These are phyloP conservation scores for Seriola dumerili DNA, from an alignment of 2,113 vertebrate species.

Conservation along the genomic window DNA sequence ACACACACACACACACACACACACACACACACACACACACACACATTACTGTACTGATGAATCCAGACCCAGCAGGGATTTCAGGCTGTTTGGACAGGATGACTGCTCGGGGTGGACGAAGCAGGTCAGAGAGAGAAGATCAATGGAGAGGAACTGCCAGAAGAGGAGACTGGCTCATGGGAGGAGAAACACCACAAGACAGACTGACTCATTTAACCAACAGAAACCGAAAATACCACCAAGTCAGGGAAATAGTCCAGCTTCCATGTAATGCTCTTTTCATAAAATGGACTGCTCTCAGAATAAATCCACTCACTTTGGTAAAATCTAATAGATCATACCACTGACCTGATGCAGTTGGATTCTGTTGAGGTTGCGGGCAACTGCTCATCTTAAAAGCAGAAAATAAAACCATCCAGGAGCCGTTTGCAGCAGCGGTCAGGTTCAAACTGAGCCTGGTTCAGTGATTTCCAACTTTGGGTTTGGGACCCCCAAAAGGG, in stretches of 20 bases:
- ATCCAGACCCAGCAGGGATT: slow-evolving; percentile 56
- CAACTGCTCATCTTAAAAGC: neutral
- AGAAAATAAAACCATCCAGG: neutral
- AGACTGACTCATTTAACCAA: slow-evolving; percentile 47
- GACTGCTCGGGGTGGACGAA: slow-evolving; percentile 17
- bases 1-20: slow-evolving; percentile 3
- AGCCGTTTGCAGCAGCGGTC: neutral
- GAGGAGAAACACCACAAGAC: slow-evolving; percentile 36
- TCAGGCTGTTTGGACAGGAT: slow-evolving; percentile 31
- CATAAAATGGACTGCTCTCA: slow-evolving; percentile 8
- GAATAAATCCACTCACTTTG: slow-evolving; percentile 2
- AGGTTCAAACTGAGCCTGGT: too few relatives aligned
- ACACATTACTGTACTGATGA: slow-evolving; percentile 47
- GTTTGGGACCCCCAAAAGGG: neutral
- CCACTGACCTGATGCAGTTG: neutral
- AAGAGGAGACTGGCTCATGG: slow-evolving; percentile 49
- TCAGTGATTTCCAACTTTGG: neutral
- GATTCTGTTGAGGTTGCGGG: neutral
- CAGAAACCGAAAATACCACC: slow-evolving; percentile 39
- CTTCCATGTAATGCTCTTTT: neutral
- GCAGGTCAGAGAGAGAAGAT: slow-evolving; percentile 26
- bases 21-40: neutral
- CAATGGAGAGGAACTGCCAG: slow-evolving; percentile 36
- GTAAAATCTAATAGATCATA: neutral
- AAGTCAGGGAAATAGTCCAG: slow-evolving; percentile 21